These are phyloP conservation scores for Drosophila gunungcola DNA, from an alignment of 1,140 invertebrate species.

Conservation along the genomic window DNA sequence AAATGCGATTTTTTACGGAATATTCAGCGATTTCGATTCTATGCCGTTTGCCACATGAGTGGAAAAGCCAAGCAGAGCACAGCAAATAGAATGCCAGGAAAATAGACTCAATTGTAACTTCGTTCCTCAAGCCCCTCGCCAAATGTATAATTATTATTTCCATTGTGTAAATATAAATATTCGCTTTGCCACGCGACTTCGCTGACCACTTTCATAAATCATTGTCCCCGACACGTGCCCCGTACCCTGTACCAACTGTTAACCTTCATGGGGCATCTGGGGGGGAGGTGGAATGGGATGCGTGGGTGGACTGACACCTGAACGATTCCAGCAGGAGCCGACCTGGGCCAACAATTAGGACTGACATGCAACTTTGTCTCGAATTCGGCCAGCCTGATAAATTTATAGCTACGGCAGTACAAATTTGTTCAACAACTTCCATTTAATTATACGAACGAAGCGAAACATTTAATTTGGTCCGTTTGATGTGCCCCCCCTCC, in stretches of 20 bases:
- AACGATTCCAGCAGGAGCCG: conserved; percentile 2
- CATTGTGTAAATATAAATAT: conserved; percentile 26
- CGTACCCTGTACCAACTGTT: conserved; percentile 5
- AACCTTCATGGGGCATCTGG: neutral
- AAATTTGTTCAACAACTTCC: conserved; percentile 76
- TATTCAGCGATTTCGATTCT: conserved; percentile 27
- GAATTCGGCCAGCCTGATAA: conserved; percentile 55
- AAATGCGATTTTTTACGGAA: conserved; percentile 52
- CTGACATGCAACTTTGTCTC: conserved; percentile 69
- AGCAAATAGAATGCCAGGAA: neutral
- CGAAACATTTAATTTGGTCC: conserved; percentile 49
- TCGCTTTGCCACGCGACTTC: conserved; percentile 33
- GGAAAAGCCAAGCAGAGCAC: neutral
- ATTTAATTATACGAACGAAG: conserved; percentile 75
- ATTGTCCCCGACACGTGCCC: conserved; percentile 39
- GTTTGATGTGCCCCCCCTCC: conserved; percentile 1
- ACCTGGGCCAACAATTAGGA: conserved; percentile 62
- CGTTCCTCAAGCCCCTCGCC: too few species aligned
- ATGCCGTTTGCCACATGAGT: conserved; percentile 46
- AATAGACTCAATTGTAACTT: neutral
- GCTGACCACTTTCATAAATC: conserved; percentile 29
- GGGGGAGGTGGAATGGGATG: neutral
- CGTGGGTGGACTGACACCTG: conserved; percentile 44
- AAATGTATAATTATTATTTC: conserved; percentile 56
- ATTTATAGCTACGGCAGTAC: conserved; percentile 69